Evolutionary conservation across 64 coral and sea anemone species (phyloP).

Genomic region (Anthopleura sola): DNA sequence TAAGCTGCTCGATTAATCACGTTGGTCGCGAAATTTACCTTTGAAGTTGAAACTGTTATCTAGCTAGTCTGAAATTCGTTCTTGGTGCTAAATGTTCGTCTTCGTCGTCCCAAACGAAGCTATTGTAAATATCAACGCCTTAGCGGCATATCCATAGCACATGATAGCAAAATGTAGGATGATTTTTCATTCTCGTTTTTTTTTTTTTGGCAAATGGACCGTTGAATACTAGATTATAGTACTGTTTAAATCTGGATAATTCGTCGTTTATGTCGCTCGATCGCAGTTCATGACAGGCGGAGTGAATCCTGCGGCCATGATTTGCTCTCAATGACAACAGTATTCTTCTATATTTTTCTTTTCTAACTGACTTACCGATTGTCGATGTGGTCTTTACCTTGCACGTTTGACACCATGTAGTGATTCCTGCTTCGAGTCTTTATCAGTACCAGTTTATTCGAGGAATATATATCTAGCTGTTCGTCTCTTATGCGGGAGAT

Average conservation of each 20-base stretch:
- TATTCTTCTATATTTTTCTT: no score
- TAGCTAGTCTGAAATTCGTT: conserved; percentile 41
- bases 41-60: conserved; percentile 59
- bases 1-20: no score
- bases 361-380: no score
- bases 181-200: conserved; percentile 51
- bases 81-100: conserved; percentile 56
- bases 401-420: conserved; percentile 33
- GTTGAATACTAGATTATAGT: conserved; percentile 48
- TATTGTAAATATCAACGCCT: conserved; percentile 50
- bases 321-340: no score
- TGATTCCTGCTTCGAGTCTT: background rate
- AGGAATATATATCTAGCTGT: no score
- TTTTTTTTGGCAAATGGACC: conserved; percentile 41
- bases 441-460: no score
- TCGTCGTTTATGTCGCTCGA: conserved; percentile 48
- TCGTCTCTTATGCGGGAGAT: no score
- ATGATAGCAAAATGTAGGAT: conserved; percentile 55
- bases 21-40: no score
- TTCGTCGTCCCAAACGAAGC: conserved; percentile 38
- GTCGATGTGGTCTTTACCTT: background rate
- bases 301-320: no score
- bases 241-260: conserved; percentile 42
- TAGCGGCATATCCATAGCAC: conserved; percentile 58
- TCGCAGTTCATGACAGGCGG: no score